A percentile compares a stretch with the other conserved stretches of the same genome.
These are phyloP conservation scores for Eulacestoma nigropectus DNA, from an alignment of 2,113 vertebrate genomes.

Conservation along the genomic window DNA sequence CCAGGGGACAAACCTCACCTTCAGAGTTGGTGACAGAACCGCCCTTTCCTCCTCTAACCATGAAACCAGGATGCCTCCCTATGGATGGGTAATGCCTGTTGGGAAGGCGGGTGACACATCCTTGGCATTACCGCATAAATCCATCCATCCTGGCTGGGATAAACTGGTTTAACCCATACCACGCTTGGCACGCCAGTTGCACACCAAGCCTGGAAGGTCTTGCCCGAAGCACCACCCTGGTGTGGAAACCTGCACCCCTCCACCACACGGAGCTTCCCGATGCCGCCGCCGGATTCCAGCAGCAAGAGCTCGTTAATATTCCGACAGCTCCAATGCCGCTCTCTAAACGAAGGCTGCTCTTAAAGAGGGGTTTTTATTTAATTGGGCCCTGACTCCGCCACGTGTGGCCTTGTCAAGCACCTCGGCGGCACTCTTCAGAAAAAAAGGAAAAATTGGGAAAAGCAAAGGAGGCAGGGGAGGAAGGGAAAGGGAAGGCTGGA, in stretches of 20 bases:
- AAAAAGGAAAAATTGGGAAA: background rate
- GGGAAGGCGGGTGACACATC: rapidly evolving
- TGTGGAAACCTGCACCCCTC: background rate
- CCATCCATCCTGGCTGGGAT: background rate
- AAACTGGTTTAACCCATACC: background rate
- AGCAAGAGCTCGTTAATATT: constrained; percentile 55
- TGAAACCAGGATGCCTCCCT: background rate
- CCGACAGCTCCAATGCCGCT: background rate
- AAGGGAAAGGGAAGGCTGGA: background rate
- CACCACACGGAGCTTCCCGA: rapidly evolving
- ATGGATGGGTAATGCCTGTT: background rate
- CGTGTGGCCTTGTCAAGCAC: constrained; percentile 42
- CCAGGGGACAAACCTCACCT: background rate
- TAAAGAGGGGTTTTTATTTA: constrained; percentile 23
- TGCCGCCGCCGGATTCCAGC: rapidly evolving
- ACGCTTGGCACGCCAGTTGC: rapidly evolving
- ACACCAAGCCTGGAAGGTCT: background rate
- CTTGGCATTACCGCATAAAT: background rate
- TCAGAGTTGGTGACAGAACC: background rate
- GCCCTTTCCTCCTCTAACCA: background rate
- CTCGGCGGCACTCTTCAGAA: background rate
- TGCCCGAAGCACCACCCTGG: background rate
- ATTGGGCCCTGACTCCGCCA: background rate
- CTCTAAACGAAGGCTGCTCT: background rate
- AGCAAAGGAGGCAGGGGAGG: background rate